Evolutionary conservation across 2,888 invertebrate genomes (phyloP), one percentile per base, ranked within the genome.

Genomic region (Noctua comes): DNA sequence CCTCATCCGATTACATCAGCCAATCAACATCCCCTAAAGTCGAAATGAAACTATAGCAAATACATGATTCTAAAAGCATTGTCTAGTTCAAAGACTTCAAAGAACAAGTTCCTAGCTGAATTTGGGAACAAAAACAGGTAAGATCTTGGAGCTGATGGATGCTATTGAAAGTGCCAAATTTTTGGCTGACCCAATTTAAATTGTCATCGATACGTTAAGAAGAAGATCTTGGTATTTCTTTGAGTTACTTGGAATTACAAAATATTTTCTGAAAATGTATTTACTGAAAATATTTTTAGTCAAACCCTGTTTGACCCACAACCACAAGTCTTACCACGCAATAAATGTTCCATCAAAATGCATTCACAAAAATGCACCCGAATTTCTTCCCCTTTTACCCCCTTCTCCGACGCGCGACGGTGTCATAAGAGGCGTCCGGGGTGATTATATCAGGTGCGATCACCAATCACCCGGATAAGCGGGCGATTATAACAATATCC

Each of bases 371-470:
- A 83, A 82, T 72, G 62, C 73, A 64, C 13, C 24, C 27, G 10
- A 72, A 51, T 43, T 27, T 68, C 43, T 24, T 72, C 51, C 82
- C 77, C 54, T 80, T 36, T 18, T 57, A 51, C 83, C 77, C 31
- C 68, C n/a, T 57, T 43, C 66, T 40, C 27, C 57, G 40, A 40
- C 7, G 43, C 36, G 2, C 70, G 36, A 54, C 57, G 73, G 69
- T 83, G 84, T 76, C 51, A 68, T 46, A 73, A 76, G 83, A 82
- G 84, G 82, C 27, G 83, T 46, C 62, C 62, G 72, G 10, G 64
- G 71, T 13, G 82, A 82, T 83, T 64, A 73, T 83, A 83, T 83
- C 83, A 83, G 83, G 83, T 83, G 83, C 62, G 77, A 82, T 77
- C 77, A 73, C 82, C 83, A 70, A 86, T 82, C 83, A 70, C 46